A percentile compares a stretch with the other conserved stretches of the same genome.
Evolutionary conservation across 2,797 vertebrate genomes (phyloP).

Genomic region (Jordanella pulchra): DNA sequence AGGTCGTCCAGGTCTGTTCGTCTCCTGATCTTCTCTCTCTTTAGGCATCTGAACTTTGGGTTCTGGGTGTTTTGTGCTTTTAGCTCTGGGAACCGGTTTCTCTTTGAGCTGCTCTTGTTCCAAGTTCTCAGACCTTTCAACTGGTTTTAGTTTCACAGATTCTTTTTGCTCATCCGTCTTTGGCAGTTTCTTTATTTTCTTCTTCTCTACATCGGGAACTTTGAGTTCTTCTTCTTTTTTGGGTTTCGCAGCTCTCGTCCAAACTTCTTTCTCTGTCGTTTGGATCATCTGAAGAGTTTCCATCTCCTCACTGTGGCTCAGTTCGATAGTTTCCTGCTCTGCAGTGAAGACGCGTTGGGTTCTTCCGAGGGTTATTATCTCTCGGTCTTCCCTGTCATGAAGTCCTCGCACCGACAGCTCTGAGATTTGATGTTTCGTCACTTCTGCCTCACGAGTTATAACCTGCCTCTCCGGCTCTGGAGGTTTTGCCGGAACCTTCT

Average conservation of each 20-base stretch:
- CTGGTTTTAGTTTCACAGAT: conserved; percentile 54
- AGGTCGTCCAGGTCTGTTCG: conserved; percentile 29
- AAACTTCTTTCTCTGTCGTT: conserved; percentile 37
- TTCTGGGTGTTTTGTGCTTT: conserved; percentile 54
- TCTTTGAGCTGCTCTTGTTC: conserved; percentile 60
- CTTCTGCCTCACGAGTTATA: conserved; percentile 47
- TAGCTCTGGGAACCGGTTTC: conserved; percentile 60
- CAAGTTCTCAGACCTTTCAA: conserved; percentile 38
- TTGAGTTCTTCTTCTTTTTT: conserved; percentile 36
- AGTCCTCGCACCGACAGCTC: conserved; percentile 55
- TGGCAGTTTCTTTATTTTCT: conserved; percentile 58
- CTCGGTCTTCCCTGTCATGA: conserved; percentile 59
- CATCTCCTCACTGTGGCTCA: conserved; percentile 41
- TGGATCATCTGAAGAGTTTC: conserved; percentile 32
- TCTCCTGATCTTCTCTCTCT: conserved; percentile 46
- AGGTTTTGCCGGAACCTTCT: conserved; percentile 64
- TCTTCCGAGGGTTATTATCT: conserved; percentile 52
- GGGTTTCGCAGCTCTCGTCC: conserved; percentile 49
- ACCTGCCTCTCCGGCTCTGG: conserved; percentile 56
- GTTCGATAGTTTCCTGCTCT: conserved; percentile 43
- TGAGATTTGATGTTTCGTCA: conserved; percentile 39
- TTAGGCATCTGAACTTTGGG: conserved; percentile 40
- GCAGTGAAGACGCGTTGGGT: conserved; percentile 58
- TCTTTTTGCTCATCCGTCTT: conserved; percentile 53
- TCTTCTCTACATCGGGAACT: conserved; percentile 33